Evolutionary conservation across 92 coral and sea anemone genomes (phyloP).

Genomic region (Heliopora coerulea): DNA sequence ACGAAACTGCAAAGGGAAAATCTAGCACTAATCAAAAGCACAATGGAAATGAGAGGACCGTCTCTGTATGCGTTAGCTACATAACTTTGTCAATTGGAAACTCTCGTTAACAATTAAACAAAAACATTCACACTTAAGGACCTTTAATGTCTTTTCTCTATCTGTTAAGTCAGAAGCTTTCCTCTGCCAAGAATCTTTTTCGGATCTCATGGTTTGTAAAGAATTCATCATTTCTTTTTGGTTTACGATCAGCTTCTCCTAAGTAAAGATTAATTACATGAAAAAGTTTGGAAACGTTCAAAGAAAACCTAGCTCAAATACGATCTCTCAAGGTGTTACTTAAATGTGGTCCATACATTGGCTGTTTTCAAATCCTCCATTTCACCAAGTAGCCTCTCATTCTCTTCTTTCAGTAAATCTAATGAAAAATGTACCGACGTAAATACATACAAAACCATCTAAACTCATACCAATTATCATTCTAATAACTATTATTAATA

Average conservation of each 20-base stretch:
- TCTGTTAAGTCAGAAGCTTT: conserved; percentile 26
- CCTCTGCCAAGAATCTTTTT: conserved; percentile 32
- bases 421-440: not conserved
- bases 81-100: too few relatives aligned
- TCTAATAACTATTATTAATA: too few relatives aligned
- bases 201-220: conserved; percentile 24
- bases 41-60: too few relatives aligned
- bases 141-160: conserved; percentile 49
- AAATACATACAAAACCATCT: too few relatives aligned
- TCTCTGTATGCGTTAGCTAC: too few relatives aligned
- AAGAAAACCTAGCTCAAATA: not conserved
- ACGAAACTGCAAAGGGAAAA: too few relatives aligned
- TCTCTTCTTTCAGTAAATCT: conserved; percentile 17
- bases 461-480: too few relatives aligned
- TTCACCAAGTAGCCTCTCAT: conserved; percentile 4
- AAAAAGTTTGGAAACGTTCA: not conserved
- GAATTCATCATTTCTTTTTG: conserved; percentile 45
- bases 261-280: not conserved
- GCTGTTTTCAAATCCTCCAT: conserved; percentile 21
- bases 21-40: too few relatives aligned
- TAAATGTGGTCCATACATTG: not conserved
- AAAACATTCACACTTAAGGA: too few relatives aligned
- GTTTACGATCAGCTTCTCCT: conserved; percentile 40
- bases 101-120: too few relatives aligned
- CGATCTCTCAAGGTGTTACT: not conserved